Evolutionary conservation across 2,113 vertebrate genomes (phyloP), one percentile per base, ranked within the genome.

Genomic region (Thunnus maccoyii): DNA sequence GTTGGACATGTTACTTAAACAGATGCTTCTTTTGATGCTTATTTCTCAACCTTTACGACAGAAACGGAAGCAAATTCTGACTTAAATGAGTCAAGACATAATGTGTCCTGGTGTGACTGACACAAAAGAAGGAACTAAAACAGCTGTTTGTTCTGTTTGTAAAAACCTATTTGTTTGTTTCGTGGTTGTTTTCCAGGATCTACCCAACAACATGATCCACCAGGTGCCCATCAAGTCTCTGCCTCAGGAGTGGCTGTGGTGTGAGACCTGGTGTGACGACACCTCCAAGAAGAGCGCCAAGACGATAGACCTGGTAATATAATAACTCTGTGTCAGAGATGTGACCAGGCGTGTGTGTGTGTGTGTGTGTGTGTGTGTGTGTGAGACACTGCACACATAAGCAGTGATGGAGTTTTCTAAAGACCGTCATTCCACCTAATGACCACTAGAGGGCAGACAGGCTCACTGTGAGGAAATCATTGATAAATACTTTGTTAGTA

Each of bases 131-230:
- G 8, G 14, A 8, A 16, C 14, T 2, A 6, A 25, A 30, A n/a
- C 32, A 46, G 2, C 56, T 56, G 18, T 55, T 30, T 15, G 11
- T n/a, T 20, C 10, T 56, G 12, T 52, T 55, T 51, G 7, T 36
- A 12, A 32, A 32, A 41, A 41, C 36, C 36, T 54, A 18, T 18
- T 7, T 55, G 56, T 27, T 1, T 46, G 14, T 60, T 18, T 47
- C 4, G 9, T 65, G 1, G 5, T 25, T 62, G 1, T 18, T 9
- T 61, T 30, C 5, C 80, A 99, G 98, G 98, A 99, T 94, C 94
- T 99, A 83, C 98, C 98, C 41, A 99, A 99, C 94, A 99, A 99
- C 94, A 99, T 99, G 98, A 99, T 99, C 92, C 98, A 99, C 89
- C 98, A 99, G 88, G 98, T 99, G 48, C 98, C 98, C 58, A 99